Evolutionary conservation across 64 coral and sea anemone genomes (phyloP).

Genomic region (Montipora foliosa): DNA sequence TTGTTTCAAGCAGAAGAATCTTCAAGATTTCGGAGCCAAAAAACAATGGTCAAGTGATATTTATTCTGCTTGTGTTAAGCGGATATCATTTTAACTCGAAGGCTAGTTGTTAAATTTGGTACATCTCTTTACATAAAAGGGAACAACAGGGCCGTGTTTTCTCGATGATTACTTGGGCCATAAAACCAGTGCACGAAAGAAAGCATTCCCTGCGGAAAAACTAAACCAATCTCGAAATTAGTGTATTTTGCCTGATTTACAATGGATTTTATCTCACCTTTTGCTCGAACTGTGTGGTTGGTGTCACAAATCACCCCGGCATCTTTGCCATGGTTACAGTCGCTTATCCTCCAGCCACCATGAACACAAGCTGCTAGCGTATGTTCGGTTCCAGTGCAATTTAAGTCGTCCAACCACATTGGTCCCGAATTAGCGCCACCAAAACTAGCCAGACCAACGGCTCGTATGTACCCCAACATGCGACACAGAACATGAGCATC

Average conservation of each 20-base stretch:
- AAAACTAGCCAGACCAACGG: not conserved
- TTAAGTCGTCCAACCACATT: conserved; percentile 24
- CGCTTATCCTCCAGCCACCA: conserved; percentile 7
- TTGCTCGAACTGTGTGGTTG: conserved; percentile 29
- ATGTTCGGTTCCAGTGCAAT: not conserved
- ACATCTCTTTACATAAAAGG: no score
- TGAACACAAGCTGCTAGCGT: conserved; percentile 25
- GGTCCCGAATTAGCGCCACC: conserved; percentile 8
- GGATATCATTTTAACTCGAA: no score
- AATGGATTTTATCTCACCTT: not conserved
- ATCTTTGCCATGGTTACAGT: conserved; percentile 30
- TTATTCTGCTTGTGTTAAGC: no score
- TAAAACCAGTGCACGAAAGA: no score
- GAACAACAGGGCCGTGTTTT: no score
- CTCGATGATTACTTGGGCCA: no score
- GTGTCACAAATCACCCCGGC: conserved; percentile 30
- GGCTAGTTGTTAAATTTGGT: no score
- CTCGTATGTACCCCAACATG: conserved; percentile 25
- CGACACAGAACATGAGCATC: conserved; percentile 21
- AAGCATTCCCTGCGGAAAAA: no score
- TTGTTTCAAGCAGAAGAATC: no score
- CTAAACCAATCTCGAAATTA: no score
- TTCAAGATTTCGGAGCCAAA: no score
- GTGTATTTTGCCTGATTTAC: not conserved
- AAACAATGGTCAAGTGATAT: no score